Percentiles rank a stretch among this genome's conserved stretches.
phyloP scores from a whole-genome alignment of 2,797 vertebrate genomes.

The Moxostoma hubbsi region DNA sequence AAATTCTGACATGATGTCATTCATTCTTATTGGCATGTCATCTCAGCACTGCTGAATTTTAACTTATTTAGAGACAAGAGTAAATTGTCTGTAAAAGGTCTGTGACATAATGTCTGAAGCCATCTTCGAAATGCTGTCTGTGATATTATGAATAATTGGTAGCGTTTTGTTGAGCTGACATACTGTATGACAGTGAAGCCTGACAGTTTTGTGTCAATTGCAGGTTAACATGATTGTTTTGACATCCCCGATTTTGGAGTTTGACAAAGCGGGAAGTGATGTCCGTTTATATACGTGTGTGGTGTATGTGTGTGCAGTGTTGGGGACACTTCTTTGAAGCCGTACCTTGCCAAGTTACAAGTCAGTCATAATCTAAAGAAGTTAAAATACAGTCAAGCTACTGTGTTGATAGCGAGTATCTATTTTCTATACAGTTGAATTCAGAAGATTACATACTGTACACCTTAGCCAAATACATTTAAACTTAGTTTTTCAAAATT shows the following conservation, averaged over 20 bases:
- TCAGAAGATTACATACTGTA: no score
- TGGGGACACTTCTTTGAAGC: neutral
- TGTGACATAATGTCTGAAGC: slow-evolving; percentile 53
- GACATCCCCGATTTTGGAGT: slow-evolving; percentile 45
- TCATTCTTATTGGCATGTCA: slow-evolving; percentile 41
- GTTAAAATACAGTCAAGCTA: neutral
- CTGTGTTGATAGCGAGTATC: neutral
- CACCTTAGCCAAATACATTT: no score
- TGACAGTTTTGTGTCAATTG: slow-evolving; percentile 50
- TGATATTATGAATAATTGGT: slow-evolving; percentile 55
- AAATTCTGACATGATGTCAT: slow-evolving; percentile 49
- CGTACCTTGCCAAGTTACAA: neutral
- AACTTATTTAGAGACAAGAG: slow-evolving; percentile 51
- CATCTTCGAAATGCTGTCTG: slow-evolving; percentile 45
- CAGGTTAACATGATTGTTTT: slow-evolving; percentile 50
- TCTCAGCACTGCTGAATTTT: slow-evolving; percentile 44
- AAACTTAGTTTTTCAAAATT: no score
- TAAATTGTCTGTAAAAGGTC: slow-evolving; percentile 51
- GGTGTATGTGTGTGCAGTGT: neutral
- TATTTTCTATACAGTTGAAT: no score
- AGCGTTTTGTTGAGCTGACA: slow-evolving; percentile 46
- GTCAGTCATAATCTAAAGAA: neutral
- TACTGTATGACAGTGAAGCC: slow-evolving; percentile 42
- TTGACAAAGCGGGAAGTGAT: slow-evolving; percentile 33
- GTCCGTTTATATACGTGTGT: neutral